Evolutionary conservation across 1,140 invertebrate species (phyloP), one percentile per base, ranked within the genome.

Genomic region (Pinna nobilis): DNA sequence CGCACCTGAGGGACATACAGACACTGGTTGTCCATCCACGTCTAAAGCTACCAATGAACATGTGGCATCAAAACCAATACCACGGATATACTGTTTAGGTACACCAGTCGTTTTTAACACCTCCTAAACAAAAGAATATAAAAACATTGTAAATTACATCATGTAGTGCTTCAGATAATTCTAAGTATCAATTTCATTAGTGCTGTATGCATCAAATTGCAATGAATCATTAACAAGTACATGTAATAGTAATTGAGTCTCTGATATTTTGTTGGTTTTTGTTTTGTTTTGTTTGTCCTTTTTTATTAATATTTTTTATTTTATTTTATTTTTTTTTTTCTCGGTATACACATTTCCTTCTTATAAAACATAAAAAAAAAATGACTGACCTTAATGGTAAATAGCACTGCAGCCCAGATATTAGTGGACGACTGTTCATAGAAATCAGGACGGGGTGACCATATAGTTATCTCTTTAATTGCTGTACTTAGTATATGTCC

Each of bases 401-500:
- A 75, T 78, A 92, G 90, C 65, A 94, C 93, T 51, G 93, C 92
- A 32, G 90, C 84, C 97, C 97, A 98, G 82, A 98, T 97, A 84
- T 98, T 91, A 60, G 94, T 92, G 0, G 95, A 95, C n/a, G 95
- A 97, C 89, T 99, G 97, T 88, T 98, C 95, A 89, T 95, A 98
- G 87, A 92, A 94, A 84, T 94, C 92, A 1, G 91, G 86, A 80
- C 92, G 90, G 1, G 94, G 94, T 83, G 94, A 95, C 92, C 93
- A 95, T 3, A 94, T 96, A 82, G 92, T 88, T 37, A 96, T 94
- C 6, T 92, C 84, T 83, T 93, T 89, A 1, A 92, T 92, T 25
- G 92, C 88, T 35, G 90, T 89, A 78, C 92, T 91, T 2, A 94
- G 41, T 23, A 97, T 90, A 79, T 92, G 91, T 2, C 96, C 96